Evolutionary conservation across 1,140 invertebrate genomes (phyloP), one percentile per base, ranked within the genome.

Genomic region (Camponotus floridanus): DNA sequence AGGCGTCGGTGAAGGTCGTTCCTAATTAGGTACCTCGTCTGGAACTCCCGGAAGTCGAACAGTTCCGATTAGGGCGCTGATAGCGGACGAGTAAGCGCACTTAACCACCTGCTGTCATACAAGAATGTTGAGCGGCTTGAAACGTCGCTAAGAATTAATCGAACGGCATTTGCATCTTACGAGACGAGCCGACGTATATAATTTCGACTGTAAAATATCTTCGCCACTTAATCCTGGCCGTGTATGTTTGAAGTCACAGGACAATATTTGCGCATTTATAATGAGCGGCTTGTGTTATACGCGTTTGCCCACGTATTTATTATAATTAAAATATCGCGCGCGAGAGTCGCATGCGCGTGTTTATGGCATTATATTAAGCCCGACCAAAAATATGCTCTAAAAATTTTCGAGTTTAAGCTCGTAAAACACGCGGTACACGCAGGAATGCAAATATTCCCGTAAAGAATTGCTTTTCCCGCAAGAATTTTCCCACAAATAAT

Each of bases 21-120:
- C 18, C 73, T 76, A 85, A 67, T 76, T 78, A 85, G 81, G 33
- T 78, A 45, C 61, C 45, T 65, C 70, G 64, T 13, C 33, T 70
- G 76, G 57, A 86, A 86, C 76, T 85, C 33, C 42, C 74, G 51
- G 65, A 86, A 79, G 84, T 86, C 74, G 59, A 86, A 80, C 84
- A 74, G 70, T 73, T 74, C 57, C 55, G 83, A 86, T 88, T 78
- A 80, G 68, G 45, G 33, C 64, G 31, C 48, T 84, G 87, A 88
- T 88, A 87, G 51, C n/a, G 48, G 42, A 62, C 84, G 42, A 5
- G 26, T 67, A 57, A 45, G 78, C 64, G 48, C 59, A 65, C 48
- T 71, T 88, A 87, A 87, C 85, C 65, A 73, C 57, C 71, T 48
- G 61, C 73, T 87, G 88, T 89, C 84, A 79, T 84, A 87, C 85